Evolutionary conservation across 2,797 vertebrate species (phyloP), one percentile per base, ranked within the genome.

Genomic region (Fratercula arctica): DNA sequence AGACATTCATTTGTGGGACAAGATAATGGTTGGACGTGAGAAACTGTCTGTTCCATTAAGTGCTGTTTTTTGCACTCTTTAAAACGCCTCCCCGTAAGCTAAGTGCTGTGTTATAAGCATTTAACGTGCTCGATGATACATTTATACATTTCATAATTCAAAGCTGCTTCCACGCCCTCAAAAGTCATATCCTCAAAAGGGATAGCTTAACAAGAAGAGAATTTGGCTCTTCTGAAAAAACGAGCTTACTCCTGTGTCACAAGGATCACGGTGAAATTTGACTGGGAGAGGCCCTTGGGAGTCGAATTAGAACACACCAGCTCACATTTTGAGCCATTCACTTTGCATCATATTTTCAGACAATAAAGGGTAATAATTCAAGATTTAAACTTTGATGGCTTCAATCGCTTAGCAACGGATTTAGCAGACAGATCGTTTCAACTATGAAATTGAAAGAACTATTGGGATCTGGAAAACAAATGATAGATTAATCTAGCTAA

Each of bases 391-490:
- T 95, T 84, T 46, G 69, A 79, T 69, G 39, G 50, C 43, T 96
- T 91, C 87, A 76, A 97, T 94, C 92, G 92, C 96, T 95, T 94
- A 97, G 95, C 92, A 97, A 95, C 95, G 84, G 59, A 89, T 89
- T 76, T 67, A 84, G 69, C 43, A 92, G 94, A 83, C 31, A 35
- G 72, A 73, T 63, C 45, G 33, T 76, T 96, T 94, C 76, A 95
- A 4, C 79, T 63, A 25, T 53, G 66, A 92, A 85, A 81, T 25
- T 35, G 41, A 84, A 95, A 89, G 54, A 91, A 75, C 46, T 60
- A n/a, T 31, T 37, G 43, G 57, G 48, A 95, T 77, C 64, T 85
- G 59, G 50, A 81, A 96, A 94, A 56, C 39, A 86, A 96, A 79
- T 63, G 48, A 83, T 50, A 53, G 48, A 39, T 84, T 87, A 66